Evolutionary conservation across 2,888 invertebrate genomes (phyloP).

Genomic region (Anorthoa munda): DNA sequence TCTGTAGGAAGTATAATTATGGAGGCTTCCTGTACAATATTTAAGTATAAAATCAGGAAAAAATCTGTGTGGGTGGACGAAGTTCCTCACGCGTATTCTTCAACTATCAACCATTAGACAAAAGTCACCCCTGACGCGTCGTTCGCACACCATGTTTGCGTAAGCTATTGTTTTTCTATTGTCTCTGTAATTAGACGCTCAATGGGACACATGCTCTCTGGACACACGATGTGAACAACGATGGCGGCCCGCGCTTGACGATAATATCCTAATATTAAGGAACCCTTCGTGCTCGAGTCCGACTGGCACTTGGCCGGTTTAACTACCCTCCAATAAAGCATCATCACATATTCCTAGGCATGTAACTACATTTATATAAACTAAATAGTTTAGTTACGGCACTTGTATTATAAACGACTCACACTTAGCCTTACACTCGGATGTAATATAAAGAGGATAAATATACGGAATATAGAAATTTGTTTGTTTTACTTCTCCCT

Average conservation of each 20-base stretch:
- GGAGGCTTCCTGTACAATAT: slow-evolving; percentile 22
- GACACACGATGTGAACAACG: no score
- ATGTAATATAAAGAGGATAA: slow-evolving; percentile 76
- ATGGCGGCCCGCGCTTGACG: neutral
- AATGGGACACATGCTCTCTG: no score
- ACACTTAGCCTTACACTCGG: slow-evolving; percentile 79
- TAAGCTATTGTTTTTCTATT: no score
- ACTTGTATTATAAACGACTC: slow-evolving; percentile 74
- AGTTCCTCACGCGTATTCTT: no score
- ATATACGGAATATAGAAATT: slow-evolving; percentile 67
- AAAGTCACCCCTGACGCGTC: no score
- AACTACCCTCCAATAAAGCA: slow-evolving; percentile 3
- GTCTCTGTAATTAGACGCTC: no score
- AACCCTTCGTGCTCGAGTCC: no score
- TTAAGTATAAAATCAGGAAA: neutral
- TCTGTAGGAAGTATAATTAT: slow-evolving; percentile 32
- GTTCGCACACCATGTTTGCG: no score
- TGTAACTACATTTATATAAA: slow-evolving; percentile 39
- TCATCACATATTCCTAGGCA: slow-evolving; percentile 63
- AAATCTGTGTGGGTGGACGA: no score
- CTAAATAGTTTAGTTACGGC: slow-evolving; percentile 67
- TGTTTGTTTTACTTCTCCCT: slow-evolving; percentile 23
- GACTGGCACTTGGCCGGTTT: no score
- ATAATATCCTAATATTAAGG: no score
- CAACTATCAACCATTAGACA: no score